Percentiles rank a stretch among this genome's conserved stretches.
phyloP scores from a whole-genome alignment of 2,888 invertebrate genomes.

The Dolichomitus sp. region DNA sequence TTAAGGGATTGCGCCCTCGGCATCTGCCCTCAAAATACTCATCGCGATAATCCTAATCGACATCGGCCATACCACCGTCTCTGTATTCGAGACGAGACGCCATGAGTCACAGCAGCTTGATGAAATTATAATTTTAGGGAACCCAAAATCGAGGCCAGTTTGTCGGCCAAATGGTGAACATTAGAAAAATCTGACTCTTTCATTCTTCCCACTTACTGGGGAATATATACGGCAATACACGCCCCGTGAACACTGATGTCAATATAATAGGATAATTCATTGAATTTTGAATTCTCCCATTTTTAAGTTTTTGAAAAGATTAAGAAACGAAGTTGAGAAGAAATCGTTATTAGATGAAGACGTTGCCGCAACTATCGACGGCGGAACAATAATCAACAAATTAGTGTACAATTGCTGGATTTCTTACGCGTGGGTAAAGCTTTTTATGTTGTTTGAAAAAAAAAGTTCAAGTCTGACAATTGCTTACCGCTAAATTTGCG shows the following conservation, averaged over 20 bases:
- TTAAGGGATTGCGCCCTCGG: conserved; percentile 31
- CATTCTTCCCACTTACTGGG: conserved; percentile 2
- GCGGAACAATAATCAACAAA: not conserved
- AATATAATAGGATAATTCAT: conserved; percentile 79
- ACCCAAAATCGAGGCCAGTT: conserved; percentile 44
- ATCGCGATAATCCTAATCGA: conserved; percentile 63
- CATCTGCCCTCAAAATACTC: conserved; percentile 40
- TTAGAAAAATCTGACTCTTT: conserved; percentile 71
- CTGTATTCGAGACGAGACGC: not conserved
- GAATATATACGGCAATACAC: not conserved
- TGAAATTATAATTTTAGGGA: conserved; percentile 80
- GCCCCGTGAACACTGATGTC: conserved; percentile 75
- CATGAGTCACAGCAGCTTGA: conserved; percentile 68
- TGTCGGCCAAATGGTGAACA: conserved; percentile 75
- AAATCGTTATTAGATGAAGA: conserved; percentile 1
- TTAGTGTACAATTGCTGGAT: not conserved
- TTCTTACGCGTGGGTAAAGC: not conserved
- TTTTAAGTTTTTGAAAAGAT: not conserved
- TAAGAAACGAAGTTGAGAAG: conserved; percentile 7
- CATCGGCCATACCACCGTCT: not conserved
- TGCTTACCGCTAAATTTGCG: not conserved
- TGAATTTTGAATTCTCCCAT: conserved; percentile 50
- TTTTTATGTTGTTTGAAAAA: not conserved
- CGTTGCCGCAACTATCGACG: not conserved
- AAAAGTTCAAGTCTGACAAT: not conserved